These are phyloP conservation scores for Artibeus jamaicensis DNA, from an alignment of 2,797 vertebrate species.

Conservation along the genomic window DNA sequence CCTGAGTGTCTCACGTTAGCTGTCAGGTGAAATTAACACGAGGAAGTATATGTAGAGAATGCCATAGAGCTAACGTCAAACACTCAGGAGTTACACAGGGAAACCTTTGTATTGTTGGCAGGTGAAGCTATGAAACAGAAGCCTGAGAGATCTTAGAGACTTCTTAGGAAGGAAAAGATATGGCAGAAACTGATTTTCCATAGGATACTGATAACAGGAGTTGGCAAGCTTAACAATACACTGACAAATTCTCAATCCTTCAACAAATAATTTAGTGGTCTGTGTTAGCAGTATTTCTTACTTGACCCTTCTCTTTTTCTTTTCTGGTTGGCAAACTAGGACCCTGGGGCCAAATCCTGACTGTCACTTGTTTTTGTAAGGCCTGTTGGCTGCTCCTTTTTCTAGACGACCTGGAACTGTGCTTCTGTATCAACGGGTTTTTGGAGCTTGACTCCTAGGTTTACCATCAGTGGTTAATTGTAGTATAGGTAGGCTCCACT, in stretches of 20 bases:
- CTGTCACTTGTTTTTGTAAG: not conserved
- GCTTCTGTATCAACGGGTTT: not conserved
- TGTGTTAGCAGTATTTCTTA: not conserved
- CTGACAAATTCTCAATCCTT: not conserved
- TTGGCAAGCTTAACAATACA: not conserved
- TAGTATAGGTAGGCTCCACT: not conserved
- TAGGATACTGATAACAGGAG: not conserved
- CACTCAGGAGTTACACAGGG: not conserved
- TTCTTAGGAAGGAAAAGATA: constrained; percentile 4
- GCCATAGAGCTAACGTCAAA: not conserved
- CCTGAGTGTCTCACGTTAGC: not conserved
- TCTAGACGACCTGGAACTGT: not conserved
- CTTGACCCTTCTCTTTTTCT: not conserved
- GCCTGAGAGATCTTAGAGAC: not conserved
- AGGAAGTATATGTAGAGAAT: not conserved
- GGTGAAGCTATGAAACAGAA: not conserved
- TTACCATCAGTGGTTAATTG: not conserved
- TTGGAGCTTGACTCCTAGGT: not conserved
- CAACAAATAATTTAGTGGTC: not conserved
- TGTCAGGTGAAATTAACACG: constrained; percentile 4
- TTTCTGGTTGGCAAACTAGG: not conserved
- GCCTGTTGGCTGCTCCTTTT: not conserved
- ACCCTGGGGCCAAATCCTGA: not conserved
- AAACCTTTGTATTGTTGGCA: not conserved
- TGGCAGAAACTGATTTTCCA: constrained; percentile 16